Evolutionary conservation across 2,888 invertebrate species (phyloP).

Genomic region (Doris montereyensis): DNA sequence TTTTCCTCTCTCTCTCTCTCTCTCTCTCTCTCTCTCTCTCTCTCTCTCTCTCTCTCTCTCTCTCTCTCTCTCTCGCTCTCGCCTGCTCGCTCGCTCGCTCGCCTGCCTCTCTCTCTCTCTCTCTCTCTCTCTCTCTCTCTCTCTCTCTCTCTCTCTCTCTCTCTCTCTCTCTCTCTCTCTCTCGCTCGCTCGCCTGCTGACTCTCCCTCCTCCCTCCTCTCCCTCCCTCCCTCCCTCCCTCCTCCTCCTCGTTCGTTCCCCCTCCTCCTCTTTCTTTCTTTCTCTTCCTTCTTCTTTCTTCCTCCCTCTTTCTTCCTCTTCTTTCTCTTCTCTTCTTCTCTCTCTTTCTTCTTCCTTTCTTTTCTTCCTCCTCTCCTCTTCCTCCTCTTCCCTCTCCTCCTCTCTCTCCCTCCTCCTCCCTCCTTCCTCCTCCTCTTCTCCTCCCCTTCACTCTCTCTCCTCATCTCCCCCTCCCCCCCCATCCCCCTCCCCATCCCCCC

Average conservation of each 20-base stretch:
- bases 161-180: not conserved
- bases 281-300: not conserved
- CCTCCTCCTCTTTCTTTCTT: not conserved
- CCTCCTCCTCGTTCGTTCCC: not conserved
- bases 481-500: too few relatives aligned
- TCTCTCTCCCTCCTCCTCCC: not conserved
- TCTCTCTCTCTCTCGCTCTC: too few relatives aligned
- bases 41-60: too few relatives aligned
- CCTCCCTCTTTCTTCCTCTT: not conserved
- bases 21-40: too few relatives aligned
- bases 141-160: constrained; percentile 6
- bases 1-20: too few relatives aligned
- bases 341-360: constrained; percentile 1
- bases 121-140: not conserved
- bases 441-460: not conserved
- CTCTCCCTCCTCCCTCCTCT: not conserved
- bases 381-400: constrained; percentile 1
- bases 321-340: not conserved
- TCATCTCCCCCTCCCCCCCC: too few relatives aligned
- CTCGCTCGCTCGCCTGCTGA: not conserved
- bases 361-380: not conserved
- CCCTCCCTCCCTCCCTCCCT: not conserved
- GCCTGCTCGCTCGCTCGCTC: too few relatives aligned
- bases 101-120: too few relatives aligned
- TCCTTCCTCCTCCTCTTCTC: not conserved